Conservation (phyloP, 2,113 vertebrate species). For the Lophius piscatorius region DNA sequence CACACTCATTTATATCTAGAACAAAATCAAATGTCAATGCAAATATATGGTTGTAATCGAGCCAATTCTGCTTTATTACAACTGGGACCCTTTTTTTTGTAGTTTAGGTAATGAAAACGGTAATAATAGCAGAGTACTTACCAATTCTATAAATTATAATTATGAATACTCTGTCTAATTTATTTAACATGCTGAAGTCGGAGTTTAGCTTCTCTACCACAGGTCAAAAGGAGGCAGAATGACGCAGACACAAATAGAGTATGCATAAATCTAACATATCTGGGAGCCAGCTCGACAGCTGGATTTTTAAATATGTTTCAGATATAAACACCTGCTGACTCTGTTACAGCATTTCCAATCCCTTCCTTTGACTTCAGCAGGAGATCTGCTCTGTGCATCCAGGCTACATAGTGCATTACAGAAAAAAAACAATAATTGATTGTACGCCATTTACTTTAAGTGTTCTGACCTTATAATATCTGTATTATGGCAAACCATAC, state of each 20-base stretch:
- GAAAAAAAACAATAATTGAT: slow-evolving; percentile 5
- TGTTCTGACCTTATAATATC: slow-evolving; percentile 20
- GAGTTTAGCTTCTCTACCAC: not conserved
- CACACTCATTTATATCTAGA: slow-evolving; percentile 94
- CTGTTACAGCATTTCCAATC: slow-evolving; percentile 21
- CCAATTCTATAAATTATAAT: not conserved
- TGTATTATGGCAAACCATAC: slow-evolving; percentile 18
- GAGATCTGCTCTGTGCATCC: slow-evolving; percentile 21
- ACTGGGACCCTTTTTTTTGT: not conserved
- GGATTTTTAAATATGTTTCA: slow-evolving; percentile 23
- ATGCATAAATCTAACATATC: slow-evolving; percentile 4
- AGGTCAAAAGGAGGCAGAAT: slow-evolving; percentile 4
- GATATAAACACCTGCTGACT: slow-evolving; percentile 28
- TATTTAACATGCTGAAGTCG: not conserved
- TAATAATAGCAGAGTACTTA: not conserved
- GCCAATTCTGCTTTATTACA: not conserved
- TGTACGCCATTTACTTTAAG: slow-evolving; percentile 11
- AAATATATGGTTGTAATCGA: not conserved
- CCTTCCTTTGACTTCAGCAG: slow-evolving; percentile 21
- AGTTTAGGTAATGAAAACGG: too few relatives aligned
- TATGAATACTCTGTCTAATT: not conserved
- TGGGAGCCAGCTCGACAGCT: slow-evolving; percentile 1
- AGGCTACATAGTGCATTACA: slow-evolving; percentile 14
- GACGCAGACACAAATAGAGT: not conserved
- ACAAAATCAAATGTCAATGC: slow-evolving; percentile 60